Evolutionary conservation across 2,888 invertebrate genomes (phyloP), one percentile per base, ranked within the genome.

Genomic region (Cenopis cana): DNA sequence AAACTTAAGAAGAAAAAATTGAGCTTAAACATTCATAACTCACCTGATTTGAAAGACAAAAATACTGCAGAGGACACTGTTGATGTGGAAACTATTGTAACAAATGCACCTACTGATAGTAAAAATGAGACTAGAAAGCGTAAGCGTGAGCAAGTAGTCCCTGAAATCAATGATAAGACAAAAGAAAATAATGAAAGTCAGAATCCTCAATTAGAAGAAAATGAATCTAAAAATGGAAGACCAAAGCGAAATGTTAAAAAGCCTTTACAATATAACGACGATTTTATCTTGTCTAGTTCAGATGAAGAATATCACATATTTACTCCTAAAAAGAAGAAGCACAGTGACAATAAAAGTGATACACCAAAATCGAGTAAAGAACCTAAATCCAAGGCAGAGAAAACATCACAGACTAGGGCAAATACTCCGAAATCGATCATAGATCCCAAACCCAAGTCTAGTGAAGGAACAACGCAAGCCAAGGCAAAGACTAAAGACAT

Each of bases 241-340:
- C 89, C 93, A 68, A 93, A 85, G 77, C 82, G 93, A 73, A 85
- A 78, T 75, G 78, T 83, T 1, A 91, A 89, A 76, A 90, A 84
- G 79, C 91, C 93, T 68, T 75, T 89, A 10, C 92, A 91, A 79
- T 93, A 93, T 78, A 74, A 75, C 75, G 88, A 91, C 73, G 85
- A 89, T 77, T 76, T 79, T 55, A 74, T 76, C 36, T 50, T 85
- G 6, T 82, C 82, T 46, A 90, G 89, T 81, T 91, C 91, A 67
- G 92, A 93, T 85, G 93, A 93, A 74, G 91, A 92, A 68, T 79
- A 89, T 60, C 85, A 89, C 76, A 90, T 93, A 38, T 91, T 93
- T 78, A 90, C 91, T 59, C 89, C 90, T 36, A 92, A 90, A 78
- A 93, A 91, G 81, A 89, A 87, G 74, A 88, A 80, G 74, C 74